These are phyloP conservation scores for Oryzias sinensis DNA, from an alignment of 2,797 vertebrate genomes.

Conservation along the genomic window DNA sequence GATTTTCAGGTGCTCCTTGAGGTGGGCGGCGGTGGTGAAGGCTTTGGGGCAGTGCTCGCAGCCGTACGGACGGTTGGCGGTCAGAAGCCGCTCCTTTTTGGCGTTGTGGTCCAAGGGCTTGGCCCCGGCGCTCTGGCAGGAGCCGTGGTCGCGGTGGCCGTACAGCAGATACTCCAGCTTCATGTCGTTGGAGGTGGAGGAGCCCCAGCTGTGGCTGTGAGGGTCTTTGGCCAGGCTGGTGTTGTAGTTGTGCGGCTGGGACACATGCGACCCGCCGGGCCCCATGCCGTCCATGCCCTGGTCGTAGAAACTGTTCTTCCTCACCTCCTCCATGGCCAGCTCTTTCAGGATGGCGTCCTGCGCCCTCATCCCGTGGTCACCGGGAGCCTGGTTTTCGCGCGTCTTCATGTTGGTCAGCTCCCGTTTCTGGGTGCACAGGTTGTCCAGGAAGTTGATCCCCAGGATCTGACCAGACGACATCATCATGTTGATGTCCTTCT, in stretches of 20 bases:
- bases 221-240: constrained; percentile 91
- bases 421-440: constrained; percentile 92
- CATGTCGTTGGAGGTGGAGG: constrained; percentile 87
- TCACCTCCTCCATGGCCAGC: constrained; percentile 91
- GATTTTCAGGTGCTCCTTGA: constrained; percentile 98
- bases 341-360: constrained; percentile 95
- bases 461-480: constrained; percentile 95
- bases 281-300: constrained; percentile 93
- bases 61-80: constrained; percentile 92
- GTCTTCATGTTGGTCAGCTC: constrained; percentile 91
- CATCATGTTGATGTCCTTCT: constrained; percentile 96
- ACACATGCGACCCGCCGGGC: constrained; percentile 86
- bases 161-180: constrained; percentile 95
- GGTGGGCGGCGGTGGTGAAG: constrained; percentile 95
- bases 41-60: constrained; percentile 98
- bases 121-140: constrained; percentile 86
- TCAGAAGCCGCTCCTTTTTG: constrained; percentile 95
- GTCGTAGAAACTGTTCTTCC: constrained; percentile 94
- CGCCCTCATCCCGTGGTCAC: constrained; percentile 89
- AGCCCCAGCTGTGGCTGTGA: constrained; percentile 90
- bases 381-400: constrained; percentile 87
- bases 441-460: constrained; percentile 93
- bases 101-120: constrained; percentile 87
- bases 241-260: constrained; percentile 88
- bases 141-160: constrained; percentile 90